Conservation (phyloP, 1,140 invertebrate genomes). For the Holcopasites calliopsidis region DNA sequence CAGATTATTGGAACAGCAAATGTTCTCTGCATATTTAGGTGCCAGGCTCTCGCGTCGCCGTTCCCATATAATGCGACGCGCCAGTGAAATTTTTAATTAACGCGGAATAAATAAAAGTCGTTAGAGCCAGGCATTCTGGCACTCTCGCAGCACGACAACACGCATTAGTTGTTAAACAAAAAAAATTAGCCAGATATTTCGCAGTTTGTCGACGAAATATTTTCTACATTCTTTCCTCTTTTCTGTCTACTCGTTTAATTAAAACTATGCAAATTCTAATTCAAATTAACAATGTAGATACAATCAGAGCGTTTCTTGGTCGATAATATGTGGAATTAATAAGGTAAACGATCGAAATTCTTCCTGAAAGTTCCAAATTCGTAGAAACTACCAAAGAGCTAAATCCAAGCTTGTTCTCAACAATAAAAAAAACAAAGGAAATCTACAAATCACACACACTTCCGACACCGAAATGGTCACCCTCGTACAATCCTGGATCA, state of each 20-base stretch:
- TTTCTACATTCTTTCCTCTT: background rate
- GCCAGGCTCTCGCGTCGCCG: background rate
- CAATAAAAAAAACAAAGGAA: too few relatives aligned
- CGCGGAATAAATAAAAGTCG: constrained; percentile 32
- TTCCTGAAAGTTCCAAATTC: too few relatives aligned
- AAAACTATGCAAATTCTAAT: too few relatives aligned
- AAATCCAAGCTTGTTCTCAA: too few relatives aligned
- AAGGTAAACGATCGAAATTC: too few relatives aligned
- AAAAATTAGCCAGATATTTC: background rate
- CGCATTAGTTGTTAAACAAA: background rate
- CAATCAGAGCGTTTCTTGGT: too few relatives aligned
- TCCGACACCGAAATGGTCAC: too few relatives aligned
- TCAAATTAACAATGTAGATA: too few relatives aligned
- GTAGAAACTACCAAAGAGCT: too few relatives aligned
- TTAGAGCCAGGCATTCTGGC: background rate
- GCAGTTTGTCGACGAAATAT: background rate
- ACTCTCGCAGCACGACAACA: background rate
- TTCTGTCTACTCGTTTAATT: background rate
- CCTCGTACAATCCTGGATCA: background rate
- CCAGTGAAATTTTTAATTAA: constrained; percentile 41
- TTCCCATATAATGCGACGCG: background rate
- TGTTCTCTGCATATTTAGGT: constrained; percentile 12
- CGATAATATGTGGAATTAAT: too few relatives aligned
- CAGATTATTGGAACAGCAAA: constrained; percentile 7
- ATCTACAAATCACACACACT: too few relatives aligned